Evolutionary conservation across 2,888 invertebrate genomes (phyloP).

Genomic region (Synanthedon formicaeformis): DNA sequence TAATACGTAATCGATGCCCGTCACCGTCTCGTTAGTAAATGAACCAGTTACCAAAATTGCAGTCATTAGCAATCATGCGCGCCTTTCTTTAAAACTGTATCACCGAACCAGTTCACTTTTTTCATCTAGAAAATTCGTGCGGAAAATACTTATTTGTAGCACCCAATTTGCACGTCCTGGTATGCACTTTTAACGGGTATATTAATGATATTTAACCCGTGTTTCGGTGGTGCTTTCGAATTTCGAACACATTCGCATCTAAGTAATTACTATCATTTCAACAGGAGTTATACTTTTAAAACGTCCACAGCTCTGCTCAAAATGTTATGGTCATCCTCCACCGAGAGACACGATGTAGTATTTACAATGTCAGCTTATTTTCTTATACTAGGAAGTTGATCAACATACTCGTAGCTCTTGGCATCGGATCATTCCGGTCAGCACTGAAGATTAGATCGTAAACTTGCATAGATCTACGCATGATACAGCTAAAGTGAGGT

Average conservation of each 20-base stretch:
- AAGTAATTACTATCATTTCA: background rate
- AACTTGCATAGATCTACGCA: slow-evolving; percentile 19
- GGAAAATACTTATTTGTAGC: background rate
- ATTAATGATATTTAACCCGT: background rate
- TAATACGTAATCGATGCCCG: slow-evolving; percentile 36
- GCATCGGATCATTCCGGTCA: slow-evolving; percentile 15
- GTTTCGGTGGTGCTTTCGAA: background rate
- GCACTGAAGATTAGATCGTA: slow-evolving; percentile 22
- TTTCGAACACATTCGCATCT: background rate
- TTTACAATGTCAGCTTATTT: too few relatives aligned
- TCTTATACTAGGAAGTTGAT: background rate
- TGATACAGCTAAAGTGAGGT: background rate
- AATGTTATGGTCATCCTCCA: too few relatives aligned
- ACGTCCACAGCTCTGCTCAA: too few relatives aligned
- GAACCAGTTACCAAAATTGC: slow-evolving; percentile 46
- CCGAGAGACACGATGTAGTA: too few relatives aligned
- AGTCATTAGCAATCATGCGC: slow-evolving; percentile 40
- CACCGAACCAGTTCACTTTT: slow-evolving; percentile 36
- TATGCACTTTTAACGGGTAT: background rate
- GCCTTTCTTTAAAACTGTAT: slow-evolving; percentile 44
- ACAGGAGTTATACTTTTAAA: too few relatives aligned
- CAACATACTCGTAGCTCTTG: slow-evolving; percentile 7
- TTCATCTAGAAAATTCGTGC: slow-evolving; percentile 6
- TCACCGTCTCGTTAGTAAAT: slow-evolving; percentile 37
- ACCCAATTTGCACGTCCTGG: background rate